A percentile compares a stretch with the other conserved stretches of the same genome.
Conservation (phyloP, 1,140 invertebrate genomes). For the Vollenhovia emeryi region DNA sequence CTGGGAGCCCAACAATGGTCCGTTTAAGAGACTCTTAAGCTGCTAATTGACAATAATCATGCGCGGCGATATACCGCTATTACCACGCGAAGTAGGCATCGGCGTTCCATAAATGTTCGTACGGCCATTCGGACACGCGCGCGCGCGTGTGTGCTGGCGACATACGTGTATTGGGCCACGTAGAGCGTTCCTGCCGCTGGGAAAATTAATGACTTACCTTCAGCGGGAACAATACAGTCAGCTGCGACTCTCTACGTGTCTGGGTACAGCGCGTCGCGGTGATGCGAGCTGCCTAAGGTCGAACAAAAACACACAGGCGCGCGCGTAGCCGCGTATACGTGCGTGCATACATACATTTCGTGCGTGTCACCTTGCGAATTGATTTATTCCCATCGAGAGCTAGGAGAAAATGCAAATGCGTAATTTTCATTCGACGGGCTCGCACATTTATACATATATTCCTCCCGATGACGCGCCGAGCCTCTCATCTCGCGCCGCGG, state of each 20-base stretch:
- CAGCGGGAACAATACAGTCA: conserved; percentile 83
- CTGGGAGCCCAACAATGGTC: not conserved
- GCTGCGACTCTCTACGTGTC: conserved; percentile 81
- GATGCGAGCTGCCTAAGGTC: conserved; percentile 77
- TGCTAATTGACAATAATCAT: conserved; percentile 68
- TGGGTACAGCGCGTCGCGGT: conserved; percentile 72
- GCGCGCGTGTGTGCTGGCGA: not conserved
- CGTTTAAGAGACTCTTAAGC: conserved; percentile 31
- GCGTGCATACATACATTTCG: conserved; percentile 3
- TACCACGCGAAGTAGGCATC: conserved; percentile 38
- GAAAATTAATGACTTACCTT: conserved; percentile 83
- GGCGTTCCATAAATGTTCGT: conserved; percentile 61
- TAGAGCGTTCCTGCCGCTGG: conserved; percentile 63
- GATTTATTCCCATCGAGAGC: conserved; percentile 76
- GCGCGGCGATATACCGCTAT: conserved; percentile 33
- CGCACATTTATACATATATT: conserved; percentile 34
- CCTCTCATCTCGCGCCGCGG: not conserved
- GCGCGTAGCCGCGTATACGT: conserved; percentile 23
- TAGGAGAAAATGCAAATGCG: conserved; percentile 68
- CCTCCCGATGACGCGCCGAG: not conserved
- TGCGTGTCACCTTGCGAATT: conserved; percentile 64
- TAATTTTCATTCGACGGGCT: conserved; percentile 67
- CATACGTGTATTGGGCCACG: conserved; percentile 14
- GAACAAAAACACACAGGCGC: conserved; percentile 69
- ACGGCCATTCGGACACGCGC: not conserved